Conservation (phyloP, 2,113 vertebrate species). For the Gobio gobio region DNA sequence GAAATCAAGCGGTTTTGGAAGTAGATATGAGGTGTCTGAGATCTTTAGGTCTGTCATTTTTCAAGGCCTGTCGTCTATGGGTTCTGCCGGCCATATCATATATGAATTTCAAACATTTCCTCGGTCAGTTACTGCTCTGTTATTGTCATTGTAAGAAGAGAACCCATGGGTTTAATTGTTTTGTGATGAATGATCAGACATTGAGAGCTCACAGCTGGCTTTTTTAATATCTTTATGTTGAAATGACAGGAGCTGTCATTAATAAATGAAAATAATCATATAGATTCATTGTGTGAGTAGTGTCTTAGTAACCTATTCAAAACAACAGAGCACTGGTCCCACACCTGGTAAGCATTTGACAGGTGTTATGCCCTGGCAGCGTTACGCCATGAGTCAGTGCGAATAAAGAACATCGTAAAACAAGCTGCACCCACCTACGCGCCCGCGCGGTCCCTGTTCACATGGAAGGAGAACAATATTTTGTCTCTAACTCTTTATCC, state of each 20-base stretch:
- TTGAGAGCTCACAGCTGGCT: neutral
- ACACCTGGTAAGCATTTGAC: constrained; percentile 10
- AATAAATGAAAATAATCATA: constrained; percentile 19
- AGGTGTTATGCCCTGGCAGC: neutral
- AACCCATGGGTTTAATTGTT: constrained; percentile 26
- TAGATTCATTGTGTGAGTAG: constrained; percentile 9
- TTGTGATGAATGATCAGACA: constrained; percentile 13
- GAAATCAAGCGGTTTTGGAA: constrained; percentile 33
- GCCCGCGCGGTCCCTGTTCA: constrained; percentile 15
- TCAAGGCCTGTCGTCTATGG: constrained; percentile 10
- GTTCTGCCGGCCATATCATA: neutral
- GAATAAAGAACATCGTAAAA: constrained; percentile 45
- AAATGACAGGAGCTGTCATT: constrained; percentile 8
- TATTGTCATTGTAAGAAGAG: constrained; percentile 14
- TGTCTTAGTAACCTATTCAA: constrained; percentile 3
- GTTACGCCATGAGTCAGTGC: neutral
- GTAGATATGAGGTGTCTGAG: constrained; percentile 15
- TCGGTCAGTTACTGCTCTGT: constrained; percentile 15
- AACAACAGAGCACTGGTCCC: neutral
- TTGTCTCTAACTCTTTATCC: constrained; percentile 7
- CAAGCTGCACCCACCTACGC: constrained; percentile 36
- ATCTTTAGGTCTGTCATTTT: neutral
- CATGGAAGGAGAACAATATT: neutral
- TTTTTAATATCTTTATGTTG: constrained; percentile 8
- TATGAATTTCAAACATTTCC: constrained; percentile 1